Base-by-base conservation (phyloP, 2,888 invertebrate species). In the Drosophila imparisetae region DNA sequence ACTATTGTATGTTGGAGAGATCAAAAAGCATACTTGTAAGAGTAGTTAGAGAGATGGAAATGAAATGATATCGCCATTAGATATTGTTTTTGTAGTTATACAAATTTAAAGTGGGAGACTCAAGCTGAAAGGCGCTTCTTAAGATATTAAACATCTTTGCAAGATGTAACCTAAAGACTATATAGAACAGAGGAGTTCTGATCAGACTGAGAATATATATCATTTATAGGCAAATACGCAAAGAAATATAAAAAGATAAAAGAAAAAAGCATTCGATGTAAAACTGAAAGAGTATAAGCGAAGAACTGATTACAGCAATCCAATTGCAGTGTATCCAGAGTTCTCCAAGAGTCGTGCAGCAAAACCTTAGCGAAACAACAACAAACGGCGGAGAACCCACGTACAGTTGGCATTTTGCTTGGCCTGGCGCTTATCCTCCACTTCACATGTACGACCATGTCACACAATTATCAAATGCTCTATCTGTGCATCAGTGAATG, bases 391-490 rank as follows among this genome's bases (percentile, higher is more conserved):
- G 10, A 18, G 38, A 58, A 49, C 2, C 42, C 50, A 67, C 40
- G 57, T 42, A 58, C 63, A 77, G 50, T 78, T 63, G 63, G 21
- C 67, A 63, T 50, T 59, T 50, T 55, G n/a, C 27, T 61, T 45
- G 42, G 30, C 38, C 73, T 67, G 78, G 21, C 49, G 69, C 68
- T 68, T 45, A 59, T 27, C 40, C 52, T 81, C 64, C 73, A 77
- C 69, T 72, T 72, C 63, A 68, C 70, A 72, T 70, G 32, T 57
- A 48, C 52, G 53, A 59, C 48, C 72, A 78, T 83, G 81, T 75
- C 83, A 83, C 81, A 83, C 83, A 85, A 80, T 85, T 86, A 86
- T 85, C 76, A 86, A 75, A 84, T 68, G 73, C 75, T 83, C 72
- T 83, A 83, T 81, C 86, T 86, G 77, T 83, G 86, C 86, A 85